phyloP scores from a whole-genome alignment of 2,113 vertebrate species.

The Phyllostomus discolor region DNA sequence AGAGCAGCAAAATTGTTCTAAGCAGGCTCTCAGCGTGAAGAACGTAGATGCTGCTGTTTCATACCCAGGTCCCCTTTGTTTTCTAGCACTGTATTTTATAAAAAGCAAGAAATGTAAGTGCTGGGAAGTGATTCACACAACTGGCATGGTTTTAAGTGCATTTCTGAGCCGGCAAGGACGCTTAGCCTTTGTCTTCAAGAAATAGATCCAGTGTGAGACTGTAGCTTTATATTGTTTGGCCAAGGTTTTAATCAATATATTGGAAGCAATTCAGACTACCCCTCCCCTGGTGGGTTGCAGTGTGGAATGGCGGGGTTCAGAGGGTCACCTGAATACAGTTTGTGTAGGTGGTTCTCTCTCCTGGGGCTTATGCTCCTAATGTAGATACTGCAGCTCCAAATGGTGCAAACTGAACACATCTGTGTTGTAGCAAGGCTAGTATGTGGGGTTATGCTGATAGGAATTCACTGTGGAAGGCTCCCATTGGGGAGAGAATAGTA shows the following conservation, averaged over 20 bases:
- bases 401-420: no score
- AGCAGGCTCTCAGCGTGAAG: background rate
- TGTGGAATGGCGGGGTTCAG: background rate
- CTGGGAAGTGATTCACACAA: background rate
- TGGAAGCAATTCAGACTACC: background rate
- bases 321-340: background rate
- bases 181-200: background rate
- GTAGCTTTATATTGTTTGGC: background rate
- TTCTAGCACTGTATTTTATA: background rate
- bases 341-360: background rate
- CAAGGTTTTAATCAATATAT: background rate
- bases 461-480: background rate
- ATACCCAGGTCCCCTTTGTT: background rate
- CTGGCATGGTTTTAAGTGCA: accelerated
- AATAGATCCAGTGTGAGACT: accelerated
- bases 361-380: background rate
- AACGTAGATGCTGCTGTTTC: background rate
- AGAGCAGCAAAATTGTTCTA: background rate
- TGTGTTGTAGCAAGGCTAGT: background rate
- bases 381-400: background rate
- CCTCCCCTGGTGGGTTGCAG: accelerated
- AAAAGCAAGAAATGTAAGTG: background rate
- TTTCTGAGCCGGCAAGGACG: background rate
- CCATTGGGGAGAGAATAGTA: accelerated
- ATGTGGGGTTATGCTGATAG: background rate